A percentile compares a stretch with the other conserved stretches of the same genome.
phyloP scores from a whole-genome alignment of 2,113 vertebrate species.

The Phoxinus phoxinus region DNA sequence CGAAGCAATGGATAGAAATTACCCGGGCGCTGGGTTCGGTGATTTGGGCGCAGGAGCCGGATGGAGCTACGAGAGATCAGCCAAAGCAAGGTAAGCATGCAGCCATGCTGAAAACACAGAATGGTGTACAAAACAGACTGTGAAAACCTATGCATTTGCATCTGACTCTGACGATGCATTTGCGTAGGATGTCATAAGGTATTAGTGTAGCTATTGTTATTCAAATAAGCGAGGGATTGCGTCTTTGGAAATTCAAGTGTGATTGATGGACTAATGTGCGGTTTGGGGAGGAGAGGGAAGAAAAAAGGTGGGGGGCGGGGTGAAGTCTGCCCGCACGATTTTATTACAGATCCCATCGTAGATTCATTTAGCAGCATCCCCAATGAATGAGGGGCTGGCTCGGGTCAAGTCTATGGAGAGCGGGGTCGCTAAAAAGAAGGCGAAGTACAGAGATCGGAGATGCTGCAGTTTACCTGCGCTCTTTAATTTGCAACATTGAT shows the following conservation, averaged over 20 bases:
- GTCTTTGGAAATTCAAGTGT: constrained; percentile 68
- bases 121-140: constrained; percentile 14
- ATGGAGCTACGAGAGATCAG: constrained; percentile 96
- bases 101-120: constrained; percentile 64
- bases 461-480: background rate
- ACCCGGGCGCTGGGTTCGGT: constrained; percentile 92
- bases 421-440: background rate
- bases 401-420: background rate
- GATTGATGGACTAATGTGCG: constrained; percentile 78
- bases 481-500: background rate
- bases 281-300: constrained; percentile 59
- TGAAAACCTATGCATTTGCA: constrained; percentile 6
- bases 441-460: background rate
- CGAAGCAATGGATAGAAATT: constrained; percentile 91
- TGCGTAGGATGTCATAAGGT: constrained; percentile 54
- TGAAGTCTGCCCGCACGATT: constrained; percentile 35
- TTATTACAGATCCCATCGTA: constrained; percentile 30
- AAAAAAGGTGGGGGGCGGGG: constrained; percentile 58
- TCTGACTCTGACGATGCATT: constrained; percentile 48
- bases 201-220: constrained; percentile 63
- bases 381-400: background rate
- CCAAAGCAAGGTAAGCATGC: constrained; percentile 89
- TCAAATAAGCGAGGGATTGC: constrained; percentile 73
- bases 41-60: constrained; percentile 93
- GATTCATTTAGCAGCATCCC: constrained; percentile 26